Base-by-base conservation (phyloP, 1,140 invertebrate species). In the Daktulosphaira vitifoliae region DNA sequence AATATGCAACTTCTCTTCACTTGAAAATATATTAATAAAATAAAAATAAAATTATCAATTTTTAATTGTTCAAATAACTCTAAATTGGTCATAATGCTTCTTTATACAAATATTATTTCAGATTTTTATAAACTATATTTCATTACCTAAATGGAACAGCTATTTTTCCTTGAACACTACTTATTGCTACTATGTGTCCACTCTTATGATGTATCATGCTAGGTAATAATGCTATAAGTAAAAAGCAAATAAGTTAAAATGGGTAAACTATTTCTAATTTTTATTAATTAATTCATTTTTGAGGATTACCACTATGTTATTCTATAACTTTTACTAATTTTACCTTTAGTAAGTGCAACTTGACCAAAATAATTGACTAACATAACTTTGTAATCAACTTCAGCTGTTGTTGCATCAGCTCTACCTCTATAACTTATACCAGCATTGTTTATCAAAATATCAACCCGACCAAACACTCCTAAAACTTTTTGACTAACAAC, bases 321-420 rank as follows among this genome's bases (percentile, higher is more conserved):
- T n/a, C n/a, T n/a, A 33, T 6, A 33, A 33, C 29, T 33, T 6
- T 11, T 33, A 33, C 1, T 25, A 42, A 44, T 37, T 65, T 72
- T 78, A 94, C 92, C 89, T 87, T 94, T 96, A 3, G 91, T 92
- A 7, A 97, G 75, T 44, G 86, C 88, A 65, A 96, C 81, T 70
- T 91, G 83, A 25, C 92, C 92, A 80, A 97, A 94, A 77, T 94
- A 97, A 78, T 98, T 98, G 2, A 95, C 84, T 25, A 83, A 74
- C 94, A 98, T 97, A 16, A 98, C 79, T 81, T 87, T 85, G 50
- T 86, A 79, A 76, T 95, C 86, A 26, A 97, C 89, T 72, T 89
- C 84, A n/a, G 92, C 72, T 42, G 82, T 77, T 3, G 93, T 96
- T 48, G 86, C 78, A 18, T 83, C 67, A 56, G 89, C 84, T 69